These are phyloP conservation scores for Prionace glauca DNA, from an alignment of 2,797 vertebrate genomes.

Conservation along the genomic window DNA sequence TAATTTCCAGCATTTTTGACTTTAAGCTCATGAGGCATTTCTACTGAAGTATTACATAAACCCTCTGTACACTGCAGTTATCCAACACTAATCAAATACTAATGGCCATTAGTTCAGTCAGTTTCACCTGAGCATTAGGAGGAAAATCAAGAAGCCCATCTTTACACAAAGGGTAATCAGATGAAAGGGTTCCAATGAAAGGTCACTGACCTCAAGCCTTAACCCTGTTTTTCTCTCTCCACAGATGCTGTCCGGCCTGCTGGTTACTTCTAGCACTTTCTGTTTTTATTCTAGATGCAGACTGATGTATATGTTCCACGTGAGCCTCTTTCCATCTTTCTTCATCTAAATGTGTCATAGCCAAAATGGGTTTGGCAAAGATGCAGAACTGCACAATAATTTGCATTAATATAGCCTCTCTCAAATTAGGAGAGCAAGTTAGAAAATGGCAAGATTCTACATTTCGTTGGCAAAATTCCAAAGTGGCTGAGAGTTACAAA, in stretches of 20 bases:
- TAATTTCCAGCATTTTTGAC: background rate
- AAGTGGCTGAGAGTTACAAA: background rate
- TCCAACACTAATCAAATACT: background rate
- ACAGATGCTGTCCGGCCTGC: background rate
- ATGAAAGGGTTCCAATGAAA: background rate
- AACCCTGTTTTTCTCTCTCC: background rate
- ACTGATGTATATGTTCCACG: background rate
- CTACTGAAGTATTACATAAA: background rate
- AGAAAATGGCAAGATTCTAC: background rate
- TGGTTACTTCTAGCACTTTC: background rate
- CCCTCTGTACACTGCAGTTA: background rate
- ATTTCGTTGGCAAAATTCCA: background rate
- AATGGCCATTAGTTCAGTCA: background rate
- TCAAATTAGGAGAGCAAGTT: background rate
- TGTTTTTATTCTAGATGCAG: background rate
- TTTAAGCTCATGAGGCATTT: background rate
- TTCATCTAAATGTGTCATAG: background rate
- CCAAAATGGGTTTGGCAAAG: background rate
- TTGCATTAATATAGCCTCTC: background rate
- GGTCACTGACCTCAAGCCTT: background rate
- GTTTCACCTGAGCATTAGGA: background rate
- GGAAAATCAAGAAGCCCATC: background rate
- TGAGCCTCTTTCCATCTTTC: background rate
- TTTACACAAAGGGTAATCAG: background rate
- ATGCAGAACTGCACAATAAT: background rate